phyloP scores from a whole-genome alignment of 2,113 vertebrate species.

The Malaclemys terrapin region DNA sequence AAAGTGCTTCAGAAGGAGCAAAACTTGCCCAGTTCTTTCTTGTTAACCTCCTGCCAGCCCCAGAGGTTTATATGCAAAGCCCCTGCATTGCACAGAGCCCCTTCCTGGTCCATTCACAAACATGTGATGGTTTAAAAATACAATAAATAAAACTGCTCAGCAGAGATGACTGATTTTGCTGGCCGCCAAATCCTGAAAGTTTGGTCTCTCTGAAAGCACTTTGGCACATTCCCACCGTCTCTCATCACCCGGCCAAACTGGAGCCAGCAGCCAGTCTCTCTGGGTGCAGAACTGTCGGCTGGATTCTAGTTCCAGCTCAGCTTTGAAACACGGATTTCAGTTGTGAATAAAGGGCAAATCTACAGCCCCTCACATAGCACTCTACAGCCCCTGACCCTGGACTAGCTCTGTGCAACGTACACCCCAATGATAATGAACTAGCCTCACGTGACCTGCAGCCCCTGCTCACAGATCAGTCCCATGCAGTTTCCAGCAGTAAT shows the following conservation, averaged over 20 bases:
- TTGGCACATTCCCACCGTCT: neutral
- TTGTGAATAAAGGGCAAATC: neutral
- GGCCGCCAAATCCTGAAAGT: neutral
- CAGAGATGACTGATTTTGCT: neutral
- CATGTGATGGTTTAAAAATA: neutral
- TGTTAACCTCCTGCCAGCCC: conserved; percentile 1
- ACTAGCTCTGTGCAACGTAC: neutral
- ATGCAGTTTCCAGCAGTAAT: neutral
- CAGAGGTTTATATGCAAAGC: neutral
- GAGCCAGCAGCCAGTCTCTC: neutral
- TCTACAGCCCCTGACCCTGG: neutral
- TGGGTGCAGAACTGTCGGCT: neutral
- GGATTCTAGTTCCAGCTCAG: neutral
- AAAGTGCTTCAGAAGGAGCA: neutral
- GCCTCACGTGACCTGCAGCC: too few relatives aligned
- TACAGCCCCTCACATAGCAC: neutral
- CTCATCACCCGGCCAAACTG: neutral
- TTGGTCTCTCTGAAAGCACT: neutral
- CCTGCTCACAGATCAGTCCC: neutral
- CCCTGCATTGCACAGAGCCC: neutral
- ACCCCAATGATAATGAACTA: too few relatives aligned
- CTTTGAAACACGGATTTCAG: neutral
- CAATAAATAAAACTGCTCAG: neutral
- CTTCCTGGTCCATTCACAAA: neutral
- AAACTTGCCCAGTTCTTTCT: conserved; percentile 1